Evolutionary conservation across 2,113 vertebrate species (phyloP).

Genomic region (Motacilla alba): DNA sequence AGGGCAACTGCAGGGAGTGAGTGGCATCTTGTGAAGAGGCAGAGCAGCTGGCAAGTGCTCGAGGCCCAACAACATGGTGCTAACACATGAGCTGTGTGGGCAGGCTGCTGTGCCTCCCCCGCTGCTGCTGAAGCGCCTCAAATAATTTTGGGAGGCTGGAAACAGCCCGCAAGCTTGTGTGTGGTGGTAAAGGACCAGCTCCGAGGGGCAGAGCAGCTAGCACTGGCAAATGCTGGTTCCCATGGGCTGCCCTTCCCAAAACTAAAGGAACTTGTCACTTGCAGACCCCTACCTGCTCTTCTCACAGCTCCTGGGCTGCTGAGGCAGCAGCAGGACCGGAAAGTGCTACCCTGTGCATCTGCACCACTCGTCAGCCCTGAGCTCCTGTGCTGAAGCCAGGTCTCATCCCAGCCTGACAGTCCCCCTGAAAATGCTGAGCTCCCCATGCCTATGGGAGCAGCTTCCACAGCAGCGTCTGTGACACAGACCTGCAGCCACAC

Average conservation of each 20-base stretch:
- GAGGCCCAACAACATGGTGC: background rate
- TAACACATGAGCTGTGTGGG: background rate
- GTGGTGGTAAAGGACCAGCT: background rate
- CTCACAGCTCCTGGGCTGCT: rapidly evolving
- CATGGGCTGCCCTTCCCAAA: background rate
- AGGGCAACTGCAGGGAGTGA: background rate
- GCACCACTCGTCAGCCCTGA: background rate
- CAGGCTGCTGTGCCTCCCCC: background rate
- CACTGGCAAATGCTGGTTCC: background rate
- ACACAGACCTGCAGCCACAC: background rate
- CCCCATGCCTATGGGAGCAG: background rate
- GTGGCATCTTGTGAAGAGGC: background rate
- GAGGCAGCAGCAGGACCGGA: background rate
- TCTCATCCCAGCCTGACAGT: background rate
- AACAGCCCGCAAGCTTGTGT: background rate
- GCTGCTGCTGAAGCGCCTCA: background rate
- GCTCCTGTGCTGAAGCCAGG: background rate
- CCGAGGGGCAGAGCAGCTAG: background rate
- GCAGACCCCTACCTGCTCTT: background rate
- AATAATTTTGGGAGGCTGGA: background rate
- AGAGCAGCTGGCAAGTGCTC: background rate
- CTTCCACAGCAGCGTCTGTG: background rate
- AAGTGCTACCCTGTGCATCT: background rate
- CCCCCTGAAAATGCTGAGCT: background rate
- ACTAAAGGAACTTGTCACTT: background rate